A percentile compares a stretch with the other conserved stretches of the same genome.
Conservation (phyloP, 2,797 vertebrate genomes). For the Pantherophis vulpinus region DNA sequence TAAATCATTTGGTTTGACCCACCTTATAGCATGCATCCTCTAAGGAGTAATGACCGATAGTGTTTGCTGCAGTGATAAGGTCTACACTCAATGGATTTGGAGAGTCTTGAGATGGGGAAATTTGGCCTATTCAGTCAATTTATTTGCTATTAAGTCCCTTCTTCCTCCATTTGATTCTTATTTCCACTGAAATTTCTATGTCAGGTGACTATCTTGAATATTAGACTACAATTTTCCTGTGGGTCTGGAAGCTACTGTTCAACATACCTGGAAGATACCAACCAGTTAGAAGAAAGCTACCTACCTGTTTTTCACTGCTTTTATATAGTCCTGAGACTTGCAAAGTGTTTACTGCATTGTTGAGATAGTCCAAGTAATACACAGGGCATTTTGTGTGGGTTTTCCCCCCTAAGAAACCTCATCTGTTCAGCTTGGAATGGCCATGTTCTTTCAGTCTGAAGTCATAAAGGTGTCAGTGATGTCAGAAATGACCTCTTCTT, state of each 20-base stretch:
- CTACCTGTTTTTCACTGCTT: background rate
- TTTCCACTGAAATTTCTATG: background rate
- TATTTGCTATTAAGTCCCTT: background rate
- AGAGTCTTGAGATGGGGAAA: background rate
- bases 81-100: background rate
- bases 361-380: background rate
- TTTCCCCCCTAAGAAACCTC: background rate
- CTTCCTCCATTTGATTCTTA: background rate
- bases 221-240: background rate
- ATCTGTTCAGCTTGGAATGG: background rate
- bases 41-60: background rate
- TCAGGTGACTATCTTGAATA: background rate
- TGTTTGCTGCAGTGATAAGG: background rate
- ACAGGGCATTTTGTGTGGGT: background rate
- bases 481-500: slow-evolving; percentile 8
- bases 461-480: slow-evolving; percentile 22
- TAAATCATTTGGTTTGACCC: background rate
- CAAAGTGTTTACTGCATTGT: background rate
- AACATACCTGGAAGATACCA: background rate
- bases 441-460: background rate
- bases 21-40: background rate
- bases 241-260: background rate
- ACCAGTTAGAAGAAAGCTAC: background rate
- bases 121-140: background rate
- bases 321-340: background rate